These are phyloP conservation scores for Proctacanthus coquilletti DNA, from an alignment of 1,140 invertebrate species.

Conservation along the genomic window DNA sequence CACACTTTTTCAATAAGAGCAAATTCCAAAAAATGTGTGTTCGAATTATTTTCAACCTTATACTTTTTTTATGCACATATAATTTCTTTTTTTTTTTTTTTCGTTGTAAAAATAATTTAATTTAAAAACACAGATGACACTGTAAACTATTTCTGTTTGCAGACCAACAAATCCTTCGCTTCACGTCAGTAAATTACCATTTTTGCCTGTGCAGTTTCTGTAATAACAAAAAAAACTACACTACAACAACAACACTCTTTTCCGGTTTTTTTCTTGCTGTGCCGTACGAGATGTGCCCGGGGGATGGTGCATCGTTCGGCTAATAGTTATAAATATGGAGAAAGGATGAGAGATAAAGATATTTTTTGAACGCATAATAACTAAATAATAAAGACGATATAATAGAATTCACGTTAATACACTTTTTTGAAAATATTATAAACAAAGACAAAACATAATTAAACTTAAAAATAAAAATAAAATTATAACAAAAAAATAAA, in stretches of 20 bases:
- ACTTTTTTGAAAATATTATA: neutral
- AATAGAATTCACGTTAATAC: neutral
- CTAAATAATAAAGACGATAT: neutral
- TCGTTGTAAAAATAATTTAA: too few relatives aligned
- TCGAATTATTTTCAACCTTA: constrained; percentile 10
- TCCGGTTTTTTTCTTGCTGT: neutral
- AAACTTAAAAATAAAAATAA: neutral
- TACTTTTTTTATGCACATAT: constrained; percentile 13
- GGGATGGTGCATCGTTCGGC: too few relatives aligned
- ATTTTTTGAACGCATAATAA: neutral
- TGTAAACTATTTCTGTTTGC: too few relatives aligned
- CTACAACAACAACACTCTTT: too few relatives aligned
- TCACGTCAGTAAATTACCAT: constrained; percentile 26
- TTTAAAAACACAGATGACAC: too few relatives aligned
- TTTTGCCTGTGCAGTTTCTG: constrained; percentile 26
- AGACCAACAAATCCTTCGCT: constrained; percentile 25
- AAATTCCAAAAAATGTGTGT: constrained; percentile 3
- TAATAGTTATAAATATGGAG: neutral
- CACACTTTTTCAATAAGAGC: constrained; percentile 4
- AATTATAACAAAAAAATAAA: neutral
- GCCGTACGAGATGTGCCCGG: too few relatives aligned
- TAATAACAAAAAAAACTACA: constrained; percentile 13
- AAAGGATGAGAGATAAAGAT: neutral
- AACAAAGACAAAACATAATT: neutral
- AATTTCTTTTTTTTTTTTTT: constrained; percentile 11